Evolutionary conservation across 2,113 vertebrate genomes (phyloP), one percentile per base, ranked within the genome.

Genomic region (Leptosomus discolor): DNA sequence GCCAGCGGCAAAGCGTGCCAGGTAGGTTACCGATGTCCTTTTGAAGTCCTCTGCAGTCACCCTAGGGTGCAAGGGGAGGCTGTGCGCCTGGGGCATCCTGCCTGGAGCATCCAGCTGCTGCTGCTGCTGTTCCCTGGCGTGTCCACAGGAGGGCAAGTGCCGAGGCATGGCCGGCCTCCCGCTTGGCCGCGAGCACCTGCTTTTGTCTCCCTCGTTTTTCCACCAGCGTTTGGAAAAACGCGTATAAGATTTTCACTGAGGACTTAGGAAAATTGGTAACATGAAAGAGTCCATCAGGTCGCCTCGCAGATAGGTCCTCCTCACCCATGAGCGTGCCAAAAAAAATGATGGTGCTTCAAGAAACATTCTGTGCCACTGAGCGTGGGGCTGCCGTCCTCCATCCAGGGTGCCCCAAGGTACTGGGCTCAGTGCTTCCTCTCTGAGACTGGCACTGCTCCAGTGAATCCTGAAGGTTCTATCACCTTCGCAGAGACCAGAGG

Each of bases 61-160:
- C 29, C 20, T 0, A 6, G 0, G 12, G 24, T 22, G 41, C 58
- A 41, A 75, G 83, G 61, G 69, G 30, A 21, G 78, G 53, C 9
- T 20, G 34, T 23, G 34, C 0, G 14, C 34, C 60, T 4, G 17
- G 64, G 54, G 30, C 67, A 30, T 46, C 85, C 58, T 24, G 71
- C 85, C 57, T 43, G 23, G 13, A 93, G 71, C 79, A 24, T 80
- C 76, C 29, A 8, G 3, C 29, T 75, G 41, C 37, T 37, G 27
- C 85, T 64, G 73, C 64, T 95, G 92, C 63, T 85, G 73, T 90
- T 95, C 60, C 85, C 2, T 1, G 24, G 46, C 36, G 6, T 69
- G 89, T 87, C 88, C 89, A 88, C 91, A 54, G 95, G 94, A 95
- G 88, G 94, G 96, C 87, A 90, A 89, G 80, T 7, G 70, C 74